These are phyloP conservation scores for Andrena dorsata DNA, from an alignment of 2,888 invertebrate species.

Conservation along the genomic window DNA sequence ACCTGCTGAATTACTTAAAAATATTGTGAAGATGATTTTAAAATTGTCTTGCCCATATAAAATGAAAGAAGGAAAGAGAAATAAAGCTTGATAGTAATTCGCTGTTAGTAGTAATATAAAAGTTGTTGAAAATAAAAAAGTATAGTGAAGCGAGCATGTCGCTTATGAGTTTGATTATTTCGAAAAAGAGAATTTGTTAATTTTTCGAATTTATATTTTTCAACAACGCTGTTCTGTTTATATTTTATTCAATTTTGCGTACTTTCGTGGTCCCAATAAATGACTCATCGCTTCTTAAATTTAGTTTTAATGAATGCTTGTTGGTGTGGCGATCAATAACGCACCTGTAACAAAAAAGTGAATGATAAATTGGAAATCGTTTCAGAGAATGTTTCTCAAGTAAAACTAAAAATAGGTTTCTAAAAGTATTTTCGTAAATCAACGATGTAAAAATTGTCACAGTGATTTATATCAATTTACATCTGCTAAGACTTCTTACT, in stretches of 20 bases:
- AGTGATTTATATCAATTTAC: no score
- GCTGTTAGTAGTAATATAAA: background rate
- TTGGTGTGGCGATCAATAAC: background rate
- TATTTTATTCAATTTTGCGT: no score
- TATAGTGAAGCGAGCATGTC: background rate
- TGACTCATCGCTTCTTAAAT: background rate
- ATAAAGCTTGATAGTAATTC: background rate
- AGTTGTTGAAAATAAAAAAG: background rate
- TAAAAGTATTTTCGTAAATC: no score
- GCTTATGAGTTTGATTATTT: no score
- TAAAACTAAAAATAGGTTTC: no score
- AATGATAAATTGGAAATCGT: background rate
- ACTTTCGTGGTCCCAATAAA: background rate
- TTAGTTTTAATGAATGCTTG: background rate
- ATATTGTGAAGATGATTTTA: background rate
- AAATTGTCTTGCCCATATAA: background rate
- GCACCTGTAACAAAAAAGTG: conserved; percentile 26
- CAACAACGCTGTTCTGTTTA: background rate
- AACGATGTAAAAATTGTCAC: no score
- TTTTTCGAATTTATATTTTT: background rate
- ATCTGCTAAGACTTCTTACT: no score
- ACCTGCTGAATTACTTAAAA: no score
- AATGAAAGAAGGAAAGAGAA: background rate
- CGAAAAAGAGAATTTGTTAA: background rate
- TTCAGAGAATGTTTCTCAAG: background rate